phyloP scores from a whole-genome alignment of 2,888 invertebrate genomes.

The Megalurothrips usitatus region DNA sequence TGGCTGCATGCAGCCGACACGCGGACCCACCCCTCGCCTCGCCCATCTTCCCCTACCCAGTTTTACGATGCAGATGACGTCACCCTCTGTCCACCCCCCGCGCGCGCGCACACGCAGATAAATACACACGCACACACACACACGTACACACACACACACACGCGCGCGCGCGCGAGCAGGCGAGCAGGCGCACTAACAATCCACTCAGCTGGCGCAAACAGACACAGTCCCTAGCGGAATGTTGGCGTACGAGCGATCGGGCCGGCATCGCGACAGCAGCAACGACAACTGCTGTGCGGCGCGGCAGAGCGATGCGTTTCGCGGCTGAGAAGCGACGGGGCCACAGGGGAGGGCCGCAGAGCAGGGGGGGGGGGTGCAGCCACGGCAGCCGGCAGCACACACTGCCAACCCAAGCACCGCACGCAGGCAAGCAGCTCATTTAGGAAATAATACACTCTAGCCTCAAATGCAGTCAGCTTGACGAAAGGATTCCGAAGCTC shows the following conservation, averaged over 20 bases:
- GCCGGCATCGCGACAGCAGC: not conserved
- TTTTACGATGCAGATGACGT: constrained; percentile 26
- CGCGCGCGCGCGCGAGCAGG: not conserved
- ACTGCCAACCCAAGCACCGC: too few relatives aligned
- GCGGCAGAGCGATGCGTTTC: not conserved
- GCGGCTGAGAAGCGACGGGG: not conserved
- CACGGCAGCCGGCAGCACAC: too few relatives aligned
- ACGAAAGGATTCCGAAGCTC: too few relatives aligned
- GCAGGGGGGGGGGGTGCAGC: too few relatives aligned
- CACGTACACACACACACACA: not conserved
- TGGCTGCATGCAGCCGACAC: not conserved
- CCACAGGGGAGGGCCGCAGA: not conserved
- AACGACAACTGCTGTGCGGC: not conserved
- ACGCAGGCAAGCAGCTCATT: too few relatives aligned
- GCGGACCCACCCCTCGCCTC: not conserved
- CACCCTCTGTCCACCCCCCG: not conserved
- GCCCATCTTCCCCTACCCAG: not conserved
- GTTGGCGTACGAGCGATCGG: not conserved
- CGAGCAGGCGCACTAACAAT: not conserved
- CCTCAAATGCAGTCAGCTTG: too few relatives aligned
- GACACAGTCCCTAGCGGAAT: not conserved
- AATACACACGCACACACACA: not conserved
- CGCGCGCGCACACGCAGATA: not conserved
- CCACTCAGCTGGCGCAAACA: not conserved
- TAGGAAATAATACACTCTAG: too few relatives aligned